These are phyloP conservation scores for Drosophila insularis DNA, from an alignment of 1,140 invertebrate species.

Conservation along the genomic window DNA sequence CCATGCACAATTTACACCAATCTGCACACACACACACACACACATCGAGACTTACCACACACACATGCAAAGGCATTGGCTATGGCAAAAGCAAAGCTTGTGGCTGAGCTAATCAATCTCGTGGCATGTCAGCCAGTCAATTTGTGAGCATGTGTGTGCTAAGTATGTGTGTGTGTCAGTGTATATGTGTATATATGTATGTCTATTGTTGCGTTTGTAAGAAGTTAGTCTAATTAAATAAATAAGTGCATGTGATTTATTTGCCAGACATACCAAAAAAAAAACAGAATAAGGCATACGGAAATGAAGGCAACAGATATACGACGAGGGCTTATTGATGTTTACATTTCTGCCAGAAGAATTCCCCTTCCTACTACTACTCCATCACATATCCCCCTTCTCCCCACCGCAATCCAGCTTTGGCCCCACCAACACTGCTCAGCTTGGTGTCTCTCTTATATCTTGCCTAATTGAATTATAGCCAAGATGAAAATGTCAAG, in stretches of 20 bases:
- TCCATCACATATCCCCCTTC: background rate
- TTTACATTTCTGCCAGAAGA: slow-evolving; percentile 41
- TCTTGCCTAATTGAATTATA: slow-evolving; percentile 48
- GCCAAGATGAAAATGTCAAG: slow-evolving; percentile 43
- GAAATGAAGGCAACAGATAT: slow-evolving; percentile 38
- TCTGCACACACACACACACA: slow-evolving; percentile 51
- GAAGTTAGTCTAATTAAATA: slow-evolving; percentile 81
- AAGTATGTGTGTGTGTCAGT: background rate
- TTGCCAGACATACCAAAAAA: slow-evolving; percentile 53
- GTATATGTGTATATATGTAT: slow-evolving; percentile 30
- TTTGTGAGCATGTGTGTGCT: slow-evolving; percentile 60
- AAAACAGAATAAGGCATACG: slow-evolving; percentile 14
- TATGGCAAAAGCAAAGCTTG: slow-evolving; percentile 53
- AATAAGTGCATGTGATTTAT: slow-evolving; percentile 81
- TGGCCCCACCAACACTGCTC: background rate
- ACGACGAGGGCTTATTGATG: slow-evolving; percentile 53
- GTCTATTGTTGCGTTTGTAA: slow-evolving; percentile 75
- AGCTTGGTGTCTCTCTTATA: slow-evolving; percentile 22
- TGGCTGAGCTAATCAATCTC: slow-evolving; percentile 76
- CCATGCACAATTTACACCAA: slow-evolving; percentile 80
- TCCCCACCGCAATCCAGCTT: background rate
- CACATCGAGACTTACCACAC: slow-evolving; percentile 1
- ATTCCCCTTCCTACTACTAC: background rate
- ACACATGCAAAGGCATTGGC: slow-evolving; percentile 10
- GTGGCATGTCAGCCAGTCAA: slow-evolving; percentile 78